Conservation (phyloP, 2,113 vertebrate species). For the Fregata magnificens region DNA sequence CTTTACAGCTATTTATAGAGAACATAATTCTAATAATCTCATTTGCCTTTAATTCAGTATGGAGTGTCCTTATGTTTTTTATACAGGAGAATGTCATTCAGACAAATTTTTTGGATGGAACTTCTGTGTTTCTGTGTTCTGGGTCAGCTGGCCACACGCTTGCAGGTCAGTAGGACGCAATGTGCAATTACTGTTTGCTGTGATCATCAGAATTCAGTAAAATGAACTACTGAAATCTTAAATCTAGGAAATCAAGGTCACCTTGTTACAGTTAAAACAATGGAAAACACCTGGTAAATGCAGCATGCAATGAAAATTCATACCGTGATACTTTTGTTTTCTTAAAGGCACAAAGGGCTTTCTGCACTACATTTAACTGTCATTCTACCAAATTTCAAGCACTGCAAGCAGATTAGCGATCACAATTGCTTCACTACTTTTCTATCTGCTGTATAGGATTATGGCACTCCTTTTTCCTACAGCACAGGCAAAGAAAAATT, state of each 20-base stretch:
- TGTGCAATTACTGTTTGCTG: background rate
- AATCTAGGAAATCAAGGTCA: slow-evolving; percentile 12
- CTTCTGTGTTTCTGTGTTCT: background rate
- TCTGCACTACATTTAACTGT: background rate
- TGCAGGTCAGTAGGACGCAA: background rate
- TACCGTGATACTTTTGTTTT: background rate
- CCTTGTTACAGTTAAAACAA: background rate
- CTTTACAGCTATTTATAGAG: background rate
- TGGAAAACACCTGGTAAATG: background rate
- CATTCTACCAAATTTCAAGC: background rate
- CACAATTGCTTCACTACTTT: background rate
- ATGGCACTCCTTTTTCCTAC: background rate
- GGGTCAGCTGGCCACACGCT: background rate
- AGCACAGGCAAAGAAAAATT: background rate
- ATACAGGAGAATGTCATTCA: background rate
- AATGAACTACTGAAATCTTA: background rate
- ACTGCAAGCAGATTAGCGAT: background rate
- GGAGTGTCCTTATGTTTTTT: background rate
- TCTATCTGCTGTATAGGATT: background rate
- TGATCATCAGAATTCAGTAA: background rate
- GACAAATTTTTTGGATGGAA: background rate
- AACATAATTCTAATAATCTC: background rate
- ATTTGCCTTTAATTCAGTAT: background rate
- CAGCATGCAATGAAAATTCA: background rate
- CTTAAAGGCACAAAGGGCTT: background rate